Percentiles rank a stretch among this genome's conserved stretches.
Evolutionary conservation across 1,140 invertebrate species (phyloP).

Genomic region (Galleria mellonella): DNA sequence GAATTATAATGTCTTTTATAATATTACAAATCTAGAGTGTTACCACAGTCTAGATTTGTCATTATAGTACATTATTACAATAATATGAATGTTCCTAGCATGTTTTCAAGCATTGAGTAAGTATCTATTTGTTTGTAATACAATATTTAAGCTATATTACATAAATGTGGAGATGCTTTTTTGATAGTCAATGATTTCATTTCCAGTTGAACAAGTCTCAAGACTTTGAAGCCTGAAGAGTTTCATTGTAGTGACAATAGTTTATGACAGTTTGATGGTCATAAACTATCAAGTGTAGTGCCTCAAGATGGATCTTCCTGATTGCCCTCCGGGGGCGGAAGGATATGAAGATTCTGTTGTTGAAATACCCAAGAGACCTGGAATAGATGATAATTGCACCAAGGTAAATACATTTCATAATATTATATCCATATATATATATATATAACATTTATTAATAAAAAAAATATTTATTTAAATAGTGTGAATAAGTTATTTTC

Average conservation of each 20-base stretch:
- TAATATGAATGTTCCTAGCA: too few relatives aligned
- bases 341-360: constrained; percentile 60
- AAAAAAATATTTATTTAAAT: too few relatives aligned
- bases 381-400: constrained; percentile 31
- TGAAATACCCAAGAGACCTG: constrained; percentile 50
- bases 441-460: too few relatives aligned
- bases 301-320: constrained; percentile 60
- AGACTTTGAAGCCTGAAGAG: constrained; percentile 21
- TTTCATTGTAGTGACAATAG: constrained; percentile 24
- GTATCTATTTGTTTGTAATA: constrained; percentile 19
- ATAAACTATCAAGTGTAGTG: constrained; percentile 66
- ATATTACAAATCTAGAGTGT: too few relatives aligned
- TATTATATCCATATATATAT: too few relatives aligned
- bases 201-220: constrained; percentile 25
- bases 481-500: too few relatives aligned
- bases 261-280: constrained; percentile 55
- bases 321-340: constrained; percentile 63
- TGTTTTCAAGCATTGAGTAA: constrained; percentile 6
- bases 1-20: too few relatives aligned
- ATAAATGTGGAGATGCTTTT: constrained; percentile 1
- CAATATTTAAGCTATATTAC: constrained; percentile 9
- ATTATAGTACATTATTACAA: too few relatives aligned
- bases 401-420: constrained; percentile 54
- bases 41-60: too few relatives aligned
- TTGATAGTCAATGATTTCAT: constrained; percentile 24